Evolutionary conservation across 2,113 vertebrate species (phyloP).

Genomic region (Octodon degus): DNA sequence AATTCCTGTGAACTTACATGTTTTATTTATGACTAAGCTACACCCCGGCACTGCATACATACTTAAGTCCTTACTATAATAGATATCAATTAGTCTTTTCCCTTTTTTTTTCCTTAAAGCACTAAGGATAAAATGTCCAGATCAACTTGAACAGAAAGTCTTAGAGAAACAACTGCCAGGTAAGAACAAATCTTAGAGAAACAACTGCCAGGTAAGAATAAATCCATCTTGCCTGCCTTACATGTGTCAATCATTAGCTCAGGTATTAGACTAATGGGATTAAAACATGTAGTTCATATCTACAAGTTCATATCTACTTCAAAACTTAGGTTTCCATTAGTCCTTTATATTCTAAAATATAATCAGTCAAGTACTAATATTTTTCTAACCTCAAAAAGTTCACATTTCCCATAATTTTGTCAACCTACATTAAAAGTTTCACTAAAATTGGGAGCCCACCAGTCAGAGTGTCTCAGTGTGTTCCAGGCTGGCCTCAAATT

Average conservation of each 20-base stretch:
- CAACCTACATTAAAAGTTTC: not conserved
- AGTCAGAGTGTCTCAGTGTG: not conserved
- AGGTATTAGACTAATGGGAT: not conserved
- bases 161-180: slow-evolving; percentile 94
- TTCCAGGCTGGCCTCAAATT: not conserved
- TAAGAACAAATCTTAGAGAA: slow-evolving; percentile 89
- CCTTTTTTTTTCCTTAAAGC: slow-evolving; percentile 83
- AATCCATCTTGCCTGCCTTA: accelerated
- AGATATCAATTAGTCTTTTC: not conserved
- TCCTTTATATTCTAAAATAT: not conserved
- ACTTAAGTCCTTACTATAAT: not conserved
- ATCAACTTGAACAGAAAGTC: slow-evolving; percentile 85
- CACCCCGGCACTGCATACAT: too few species aligned
- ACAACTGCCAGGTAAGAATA: slow-evolving; percentile 93
- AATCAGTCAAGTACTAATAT: accelerated
- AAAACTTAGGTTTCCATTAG: not conserved
- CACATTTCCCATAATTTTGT: accelerated
- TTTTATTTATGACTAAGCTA: not conserved
- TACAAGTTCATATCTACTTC: not conserved
- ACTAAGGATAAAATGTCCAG: slow-evolving; percentile 92
- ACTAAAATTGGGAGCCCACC: not conserved
- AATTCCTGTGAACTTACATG: not conserved
- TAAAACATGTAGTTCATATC: not conserved
- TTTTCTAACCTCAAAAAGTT: accelerated
- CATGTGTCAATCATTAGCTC: not conserved